These are phyloP conservation scores for Aplysina aerophoba DNA, from an alignment of 37 sponge, comb jelly and placozoan species.

Conservation along the genomic window DNA sequence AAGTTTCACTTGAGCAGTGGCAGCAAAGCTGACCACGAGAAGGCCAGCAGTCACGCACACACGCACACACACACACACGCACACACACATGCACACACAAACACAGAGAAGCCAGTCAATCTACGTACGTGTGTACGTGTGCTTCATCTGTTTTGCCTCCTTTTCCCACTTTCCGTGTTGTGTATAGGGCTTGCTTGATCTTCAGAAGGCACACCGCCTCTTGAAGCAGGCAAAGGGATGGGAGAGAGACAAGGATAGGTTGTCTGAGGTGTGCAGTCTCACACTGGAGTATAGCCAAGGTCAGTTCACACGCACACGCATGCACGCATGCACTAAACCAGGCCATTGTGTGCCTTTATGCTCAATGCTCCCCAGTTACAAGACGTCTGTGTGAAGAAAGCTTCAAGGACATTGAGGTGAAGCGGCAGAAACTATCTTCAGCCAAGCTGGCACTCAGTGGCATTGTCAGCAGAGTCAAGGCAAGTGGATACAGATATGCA, in stretches of 20 bases:
- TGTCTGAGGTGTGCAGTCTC: conserved; percentile 40
- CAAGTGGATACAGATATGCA: not conserved
- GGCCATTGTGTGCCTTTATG: too few species aligned
- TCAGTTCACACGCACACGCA: not conserved
- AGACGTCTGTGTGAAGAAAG: not conserved
- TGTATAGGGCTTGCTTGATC: conserved; percentile 67
- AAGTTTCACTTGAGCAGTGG: conserved; percentile 58
- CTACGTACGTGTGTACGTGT: not conserved
- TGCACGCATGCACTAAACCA: not conserved
- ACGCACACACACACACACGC: not conserved
- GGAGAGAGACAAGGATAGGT: conserved; percentile 52
- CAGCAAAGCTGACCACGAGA: conserved; percentile 41
- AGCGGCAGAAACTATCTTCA: conserved; percentile 39
- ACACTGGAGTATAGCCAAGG: conserved; percentile 76
- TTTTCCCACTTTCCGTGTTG: not conserved
- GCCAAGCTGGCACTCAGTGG: conserved; percentile 59
- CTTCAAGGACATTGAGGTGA: not conserved
- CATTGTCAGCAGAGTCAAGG: conserved; percentile 57
- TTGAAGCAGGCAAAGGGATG: conserved; percentile 43
- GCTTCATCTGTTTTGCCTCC: not conserved
- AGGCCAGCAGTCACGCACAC: conserved; percentile 37
- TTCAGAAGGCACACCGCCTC: conserved; percentile 72
- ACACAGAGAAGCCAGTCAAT: not conserved
- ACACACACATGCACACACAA: conserved; percentile 3
- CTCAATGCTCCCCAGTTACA: conserved; percentile 21